Evolutionary conservation across 2,797 vertebrate genomes (phyloP).

Genomic region (Rhinoraja longicauda): DNA sequence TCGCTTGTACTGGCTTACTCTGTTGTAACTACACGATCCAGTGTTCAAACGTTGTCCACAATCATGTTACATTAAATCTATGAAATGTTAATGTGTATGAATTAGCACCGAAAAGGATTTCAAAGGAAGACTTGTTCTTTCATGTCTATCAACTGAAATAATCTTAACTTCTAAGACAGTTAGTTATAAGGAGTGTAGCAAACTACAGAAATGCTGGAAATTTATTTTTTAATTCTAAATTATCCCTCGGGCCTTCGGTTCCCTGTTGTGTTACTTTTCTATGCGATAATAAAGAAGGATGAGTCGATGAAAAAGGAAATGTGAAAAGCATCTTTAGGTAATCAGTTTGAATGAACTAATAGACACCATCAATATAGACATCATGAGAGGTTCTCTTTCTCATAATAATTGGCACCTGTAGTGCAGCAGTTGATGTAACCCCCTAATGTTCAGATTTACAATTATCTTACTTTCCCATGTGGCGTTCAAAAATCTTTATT

Average conservation of each 20-base stretch:
- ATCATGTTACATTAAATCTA: background rate
- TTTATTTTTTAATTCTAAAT: background rate
- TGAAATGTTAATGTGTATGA: background rate
- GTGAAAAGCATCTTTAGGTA: background rate
- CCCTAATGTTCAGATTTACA: background rate
- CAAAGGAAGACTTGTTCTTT: background rate
- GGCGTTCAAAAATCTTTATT: background rate
- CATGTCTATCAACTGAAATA: background rate
- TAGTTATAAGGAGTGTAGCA: background rate
- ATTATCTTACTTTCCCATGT: background rate
- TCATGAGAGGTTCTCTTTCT: background rate
- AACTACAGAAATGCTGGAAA: background rate
- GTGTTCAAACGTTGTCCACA: background rate
- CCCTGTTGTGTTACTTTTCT: background rate
- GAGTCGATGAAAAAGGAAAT: too few species aligned
- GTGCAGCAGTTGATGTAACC: background rate
- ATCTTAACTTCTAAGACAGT: background rate
- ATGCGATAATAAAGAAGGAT: background rate
- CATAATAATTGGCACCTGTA: background rate
- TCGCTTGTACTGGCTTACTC: background rate
- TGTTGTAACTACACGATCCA: background rate
- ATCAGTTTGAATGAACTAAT: background rate
- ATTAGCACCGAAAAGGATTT: background rate
- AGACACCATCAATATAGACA: background rate
- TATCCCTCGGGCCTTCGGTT: background rate